Conservation (phyloP, 2,888 invertebrate genomes). For the Tanypteryx hageni region DNA sequence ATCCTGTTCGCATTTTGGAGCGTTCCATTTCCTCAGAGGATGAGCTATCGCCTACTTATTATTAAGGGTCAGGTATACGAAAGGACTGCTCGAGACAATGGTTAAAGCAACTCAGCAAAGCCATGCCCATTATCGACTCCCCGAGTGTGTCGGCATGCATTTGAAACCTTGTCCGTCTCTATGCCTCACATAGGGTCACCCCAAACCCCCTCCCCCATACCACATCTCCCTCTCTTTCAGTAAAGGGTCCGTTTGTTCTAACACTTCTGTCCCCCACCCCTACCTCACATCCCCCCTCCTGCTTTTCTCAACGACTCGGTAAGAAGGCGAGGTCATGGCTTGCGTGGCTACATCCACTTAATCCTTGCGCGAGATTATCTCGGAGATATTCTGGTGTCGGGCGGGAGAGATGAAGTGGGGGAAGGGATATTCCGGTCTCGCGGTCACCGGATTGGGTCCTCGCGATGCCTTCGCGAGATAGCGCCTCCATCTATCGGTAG, state of each 20-base stretch:
- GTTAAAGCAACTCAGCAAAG: not conserved
- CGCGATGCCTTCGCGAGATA: slow-evolving; percentile 57
- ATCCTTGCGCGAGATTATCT: slow-evolving; percentile 56
- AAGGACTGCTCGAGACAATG: not conserved
- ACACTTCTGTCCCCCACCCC: not conserved
- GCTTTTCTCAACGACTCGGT: slow-evolving; percentile 30
- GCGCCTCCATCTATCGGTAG: slow-evolving; percentile 53
- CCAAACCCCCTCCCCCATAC: no score
- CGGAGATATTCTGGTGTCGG: slow-evolving; percentile 16
- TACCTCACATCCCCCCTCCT: not conserved
- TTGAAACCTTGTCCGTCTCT: slow-evolving; percentile 4
- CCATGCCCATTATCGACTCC: not conserved
- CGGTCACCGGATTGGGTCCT: slow-evolving; percentile 56
- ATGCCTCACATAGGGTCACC: not conserved
- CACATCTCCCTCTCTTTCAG: not conserved
- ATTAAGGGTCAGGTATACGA: not conserved
- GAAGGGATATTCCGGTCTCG: slow-evolving; percentile 37
- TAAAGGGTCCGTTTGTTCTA: slow-evolving; percentile 9
- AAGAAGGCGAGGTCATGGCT: slow-evolving; percentile 60
- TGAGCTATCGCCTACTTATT: not conserved
- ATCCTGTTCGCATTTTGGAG: not conserved
- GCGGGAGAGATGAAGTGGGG: not conserved
- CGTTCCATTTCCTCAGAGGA: not conserved
- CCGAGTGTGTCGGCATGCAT: not conserved
- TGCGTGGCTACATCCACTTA: slow-evolving; percentile 62